A percentile compares a stretch with the other conserved stretches of the same genome.
These are phyloP conservation scores for Tarsius wallacei DNA, from an alignment of 2,797 vertebrate genomes.

Conservation along the genomic window DNA sequence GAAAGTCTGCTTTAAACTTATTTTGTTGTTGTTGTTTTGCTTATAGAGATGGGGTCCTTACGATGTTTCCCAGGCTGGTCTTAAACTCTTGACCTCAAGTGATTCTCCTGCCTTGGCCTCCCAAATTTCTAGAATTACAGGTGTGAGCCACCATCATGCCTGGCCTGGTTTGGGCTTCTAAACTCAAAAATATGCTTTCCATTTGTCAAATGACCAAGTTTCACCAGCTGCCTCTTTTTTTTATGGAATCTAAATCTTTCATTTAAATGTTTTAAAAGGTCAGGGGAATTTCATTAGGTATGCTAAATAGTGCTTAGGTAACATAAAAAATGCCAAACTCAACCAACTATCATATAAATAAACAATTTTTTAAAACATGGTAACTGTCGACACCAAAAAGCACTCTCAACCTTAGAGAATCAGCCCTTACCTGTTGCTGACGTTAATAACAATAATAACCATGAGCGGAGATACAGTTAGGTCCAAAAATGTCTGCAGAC, in stretches of 20 bases:
- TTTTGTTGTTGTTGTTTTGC: no score
- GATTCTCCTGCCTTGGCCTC: no score
- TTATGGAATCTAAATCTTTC: constrained; percentile 42
- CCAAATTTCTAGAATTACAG: no score
- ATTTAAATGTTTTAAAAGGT: constrained; percentile 37
- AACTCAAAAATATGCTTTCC: constrained; percentile 57
- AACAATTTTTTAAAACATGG: background rate
- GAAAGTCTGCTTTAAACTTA: background rate
- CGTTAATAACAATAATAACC: background rate
- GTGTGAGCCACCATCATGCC: no score
- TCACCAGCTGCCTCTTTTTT: constrained; percentile 76
- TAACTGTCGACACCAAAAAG: background rate
- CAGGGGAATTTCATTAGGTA: background rate
- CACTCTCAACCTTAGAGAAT: background rate
- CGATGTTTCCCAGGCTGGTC: no score
- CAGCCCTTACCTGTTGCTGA: background rate
- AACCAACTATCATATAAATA: background rate
- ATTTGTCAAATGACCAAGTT: constrained; percentile 73
- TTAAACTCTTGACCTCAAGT: no score
- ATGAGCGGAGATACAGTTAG: background rate
- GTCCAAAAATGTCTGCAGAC: background rate
- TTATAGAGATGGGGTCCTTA: no score
- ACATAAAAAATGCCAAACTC: background rate
- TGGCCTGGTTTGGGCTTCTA: background rate
- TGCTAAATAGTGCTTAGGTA: constrained; percentile 13